Evolutionary conservation across 2,888 invertebrate species (phyloP).

Genomic region (Sisyra terminalis): DNA sequence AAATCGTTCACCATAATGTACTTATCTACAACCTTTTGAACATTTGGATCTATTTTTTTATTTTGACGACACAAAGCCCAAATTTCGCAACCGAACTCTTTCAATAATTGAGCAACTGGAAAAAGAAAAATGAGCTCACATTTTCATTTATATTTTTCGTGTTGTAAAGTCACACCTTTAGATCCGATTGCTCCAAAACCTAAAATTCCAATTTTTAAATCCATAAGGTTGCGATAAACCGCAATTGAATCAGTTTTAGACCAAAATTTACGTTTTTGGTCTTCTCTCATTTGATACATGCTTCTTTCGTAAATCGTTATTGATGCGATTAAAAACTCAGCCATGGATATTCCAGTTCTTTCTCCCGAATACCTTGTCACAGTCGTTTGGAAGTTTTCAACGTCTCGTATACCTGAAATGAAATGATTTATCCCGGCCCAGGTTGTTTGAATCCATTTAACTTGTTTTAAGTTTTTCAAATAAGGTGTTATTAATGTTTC

Average conservation of each 20-base stretch:
- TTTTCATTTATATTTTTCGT: no score
- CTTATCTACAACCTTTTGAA: slow-evolving; percentile 13
- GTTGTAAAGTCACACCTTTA: background rate
- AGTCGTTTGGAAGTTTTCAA: slow-evolving; percentile 16
- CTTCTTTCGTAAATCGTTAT: slow-evolving; percentile 31
- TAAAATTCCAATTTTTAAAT: slow-evolving; percentile 33
- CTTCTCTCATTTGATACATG: slow-evolving; percentile 21
- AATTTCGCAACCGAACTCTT: slow-evolving; percentile 27
- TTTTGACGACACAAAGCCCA: slow-evolving; percentile 22
- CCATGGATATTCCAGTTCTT: slow-evolving; percentile 25
- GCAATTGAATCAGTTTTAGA: slow-evolving; percentile 20
- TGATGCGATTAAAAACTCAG: slow-evolving; percentile 31
- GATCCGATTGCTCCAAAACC: slow-evolving; percentile 35
- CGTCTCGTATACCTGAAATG: slow-evolving; percentile 14
- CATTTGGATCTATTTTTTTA: slow-evolving; percentile 11
- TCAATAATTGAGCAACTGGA: slow-evolving; percentile 28
- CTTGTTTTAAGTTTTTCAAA: slow-evolving; percentile 21
- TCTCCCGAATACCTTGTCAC: slow-evolving; percentile 28
- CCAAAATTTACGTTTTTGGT: slow-evolving; percentile 24
- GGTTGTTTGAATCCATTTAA: slow-evolving; percentile 30
- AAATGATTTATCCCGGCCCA: slow-evolving; percentile 29
- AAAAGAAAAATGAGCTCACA: no score
- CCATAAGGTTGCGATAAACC: slow-evolving; percentile 24
- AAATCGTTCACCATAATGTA: slow-evolving; percentile 22
- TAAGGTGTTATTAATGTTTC: slow-evolving; percentile 24